These are phyloP conservation scores for Parotia lawesii DNA, from an alignment of 2,113 vertebrate species.

Conservation along the genomic window DNA sequence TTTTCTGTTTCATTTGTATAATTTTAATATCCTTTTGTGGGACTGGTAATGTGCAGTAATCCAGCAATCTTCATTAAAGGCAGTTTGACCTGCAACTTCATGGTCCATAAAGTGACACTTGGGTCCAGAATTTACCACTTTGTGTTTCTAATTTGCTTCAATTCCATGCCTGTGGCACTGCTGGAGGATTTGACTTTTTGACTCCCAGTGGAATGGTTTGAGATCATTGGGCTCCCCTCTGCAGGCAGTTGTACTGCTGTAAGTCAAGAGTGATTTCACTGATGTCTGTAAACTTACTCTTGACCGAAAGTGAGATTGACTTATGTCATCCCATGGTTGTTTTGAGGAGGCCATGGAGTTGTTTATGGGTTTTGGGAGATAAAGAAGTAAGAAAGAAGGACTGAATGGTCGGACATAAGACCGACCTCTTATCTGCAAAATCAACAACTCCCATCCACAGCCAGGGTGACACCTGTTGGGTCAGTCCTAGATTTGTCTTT, in stretches of 20 bases:
- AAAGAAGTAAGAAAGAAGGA: not conserved
- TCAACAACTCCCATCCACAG: not conserved
- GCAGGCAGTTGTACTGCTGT: not conserved
- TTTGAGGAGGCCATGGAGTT: not conserved
- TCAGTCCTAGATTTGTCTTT: not conserved
- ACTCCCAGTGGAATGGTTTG: not conserved
- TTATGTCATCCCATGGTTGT: fast-evolving
- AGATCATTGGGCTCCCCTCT: not conserved
- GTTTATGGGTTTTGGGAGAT: not conserved
- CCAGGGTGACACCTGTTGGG: not conserved
- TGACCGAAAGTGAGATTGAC: not conserved
- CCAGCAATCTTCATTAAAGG: not conserved
- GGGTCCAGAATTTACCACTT: not conserved
- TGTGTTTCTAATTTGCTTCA: not conserved
- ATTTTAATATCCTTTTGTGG: not conserved
- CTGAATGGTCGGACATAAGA: fast-evolving
- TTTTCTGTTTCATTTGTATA: not conserved
- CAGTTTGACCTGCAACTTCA: not conserved
- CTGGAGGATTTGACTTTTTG: not conserved
- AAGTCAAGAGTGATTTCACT: not conserved
- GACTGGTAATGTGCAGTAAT: not conserved
- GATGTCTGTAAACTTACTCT: not conserved
- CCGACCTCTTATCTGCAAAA: not conserved
- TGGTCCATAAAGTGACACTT: not conserved
- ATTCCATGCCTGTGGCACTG: not conserved